phyloP scores from a whole-genome alignment of 2,113 vertebrate species.

The Felis chaus region DNA sequence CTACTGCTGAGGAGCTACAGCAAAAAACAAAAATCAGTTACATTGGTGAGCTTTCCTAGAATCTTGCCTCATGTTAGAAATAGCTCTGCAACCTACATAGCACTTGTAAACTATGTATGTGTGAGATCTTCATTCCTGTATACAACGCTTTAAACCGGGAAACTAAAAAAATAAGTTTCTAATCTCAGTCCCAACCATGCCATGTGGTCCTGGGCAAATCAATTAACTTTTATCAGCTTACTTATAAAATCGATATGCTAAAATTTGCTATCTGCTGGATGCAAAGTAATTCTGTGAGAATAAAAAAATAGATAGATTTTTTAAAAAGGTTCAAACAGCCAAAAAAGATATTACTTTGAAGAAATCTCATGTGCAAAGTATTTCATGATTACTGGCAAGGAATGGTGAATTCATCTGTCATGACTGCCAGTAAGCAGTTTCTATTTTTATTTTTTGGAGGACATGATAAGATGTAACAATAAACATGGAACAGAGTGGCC shows the following conservation, averaged over 20 bases:
- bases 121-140: neutral
- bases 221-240: neutral
- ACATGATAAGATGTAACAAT: slow-evolving; percentile 49
- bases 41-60: neutral
- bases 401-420: slow-evolving; percentile 50
- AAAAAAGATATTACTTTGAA: slow-evolving; percentile 38
- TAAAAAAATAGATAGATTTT: slow-evolving; percentile 55
- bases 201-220: neutral
- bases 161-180: neutral
- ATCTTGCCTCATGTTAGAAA: neutral
- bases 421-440: slow-evolving; percentile 28
- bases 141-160: neutral
- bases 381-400: slow-evolving; percentile 62
- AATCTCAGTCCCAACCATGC: neutral
- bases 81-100: neutral
- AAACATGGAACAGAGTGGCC: slow-evolving; percentile 32
- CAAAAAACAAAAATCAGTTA: neutral
- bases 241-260: slow-evolving; percentile 26
- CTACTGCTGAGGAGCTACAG: neutral
- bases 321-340: slow-evolving; percentile 11
- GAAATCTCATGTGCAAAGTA: slow-evolving; percentile 14
- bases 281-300: neutral
- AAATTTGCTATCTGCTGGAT: neutral
- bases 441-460: slow-evolving; percentile 57
- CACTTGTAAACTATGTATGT: neutral